Evolutionary conservation across 53 echinoderm and acorn worm genomes (phyloP).

Genomic region (Astropecten irregularis): DNA sequence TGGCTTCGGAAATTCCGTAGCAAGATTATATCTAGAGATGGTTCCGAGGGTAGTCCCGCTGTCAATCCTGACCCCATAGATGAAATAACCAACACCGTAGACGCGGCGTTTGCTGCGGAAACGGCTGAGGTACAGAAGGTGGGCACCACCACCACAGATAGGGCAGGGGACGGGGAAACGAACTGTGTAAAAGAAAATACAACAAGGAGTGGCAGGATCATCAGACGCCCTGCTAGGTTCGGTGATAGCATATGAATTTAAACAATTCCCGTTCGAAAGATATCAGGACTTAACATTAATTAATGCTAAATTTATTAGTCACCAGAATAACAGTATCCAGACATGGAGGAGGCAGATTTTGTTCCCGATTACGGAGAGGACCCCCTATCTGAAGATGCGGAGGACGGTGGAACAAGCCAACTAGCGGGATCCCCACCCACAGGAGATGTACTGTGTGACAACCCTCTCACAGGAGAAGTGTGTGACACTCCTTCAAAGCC

Average conservation of each 20-base stretch:
- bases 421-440: no score
- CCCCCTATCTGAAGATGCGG: neutral
- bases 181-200: neutral
- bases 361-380: conserved; percentile 2
- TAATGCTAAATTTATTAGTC: neutral
- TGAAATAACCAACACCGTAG: neutral
- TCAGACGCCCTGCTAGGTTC: neutral
- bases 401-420: no score
- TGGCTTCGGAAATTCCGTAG: neutral
- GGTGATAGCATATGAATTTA: neutral
- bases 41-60: neutral
- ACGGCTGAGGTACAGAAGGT: no score
- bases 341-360: conserved; percentile 1
- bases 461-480: neutral
- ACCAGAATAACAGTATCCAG: no score
- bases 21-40: no score
- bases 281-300: no score
- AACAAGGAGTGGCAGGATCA: conserved; percentile 5
- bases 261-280: no score
- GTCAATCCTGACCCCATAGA: neutral
- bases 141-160: neutral
- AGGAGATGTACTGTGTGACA: no score
- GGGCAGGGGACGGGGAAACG: neutral
- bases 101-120: neutral
- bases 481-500: neutral